Percentiles rank a stretch among this genome's conserved stretches.
These are phyloP conservation scores for Silvanus unidentatus DNA, from an alignment of 2,888 invertebrate genomes.

Conservation along the genomic window DNA sequence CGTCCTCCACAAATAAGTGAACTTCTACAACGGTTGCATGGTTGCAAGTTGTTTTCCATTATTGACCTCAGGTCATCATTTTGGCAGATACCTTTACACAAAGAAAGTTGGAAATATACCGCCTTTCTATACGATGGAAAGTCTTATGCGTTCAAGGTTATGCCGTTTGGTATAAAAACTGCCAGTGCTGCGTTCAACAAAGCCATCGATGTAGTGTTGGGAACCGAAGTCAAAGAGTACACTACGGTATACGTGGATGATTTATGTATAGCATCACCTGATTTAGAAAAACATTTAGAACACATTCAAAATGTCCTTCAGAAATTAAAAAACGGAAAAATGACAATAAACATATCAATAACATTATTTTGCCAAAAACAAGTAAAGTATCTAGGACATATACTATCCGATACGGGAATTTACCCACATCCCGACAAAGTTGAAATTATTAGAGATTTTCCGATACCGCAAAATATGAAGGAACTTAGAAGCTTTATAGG, in stretches of 20 bases:
- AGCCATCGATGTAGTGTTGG: neutral
- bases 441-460: constrained; percentile 5
- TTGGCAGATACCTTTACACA: neutral
- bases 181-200: neutral
- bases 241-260: neutral
- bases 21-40: neutral
- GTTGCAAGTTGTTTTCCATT: neutral
- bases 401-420: neutral
- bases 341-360: neutral
- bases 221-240: neutral
- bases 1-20: constrained; percentile 2
- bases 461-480: neutral
- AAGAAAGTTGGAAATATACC: neutral
- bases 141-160: neutral
- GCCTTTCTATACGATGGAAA: constrained; percentile 5
- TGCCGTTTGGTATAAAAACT: constrained; percentile 1
- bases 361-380: neutral
- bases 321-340: neutral
- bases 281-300: neutral
- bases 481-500: constrained; percentile 9
- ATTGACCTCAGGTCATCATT: neutral
- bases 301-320: neutral
- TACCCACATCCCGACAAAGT: constrained; percentile 2
- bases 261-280: neutral
- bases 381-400: neutral